Evolutionary conservation across 2,888 invertebrate genomes (phyloP).

Genomic region (Zygothrica quintamaculata): DNA sequence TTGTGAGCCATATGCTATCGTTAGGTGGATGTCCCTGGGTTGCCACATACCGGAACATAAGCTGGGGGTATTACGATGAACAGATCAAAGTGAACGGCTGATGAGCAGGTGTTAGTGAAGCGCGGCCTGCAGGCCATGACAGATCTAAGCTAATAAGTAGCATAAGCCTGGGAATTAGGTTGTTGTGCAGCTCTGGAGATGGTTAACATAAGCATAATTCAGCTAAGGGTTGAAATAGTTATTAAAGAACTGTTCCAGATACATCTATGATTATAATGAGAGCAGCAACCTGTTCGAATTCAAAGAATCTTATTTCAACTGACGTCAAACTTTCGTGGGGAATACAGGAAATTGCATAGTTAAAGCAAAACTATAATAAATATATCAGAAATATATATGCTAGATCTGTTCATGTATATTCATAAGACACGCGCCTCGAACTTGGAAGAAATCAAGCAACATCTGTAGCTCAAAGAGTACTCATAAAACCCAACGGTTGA

Average conservation of each 20-base stretch:
- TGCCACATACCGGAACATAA: constrained; percentile 39
- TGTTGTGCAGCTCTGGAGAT: constrained; percentile 17
- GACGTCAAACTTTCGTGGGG: too few relatives aligned
- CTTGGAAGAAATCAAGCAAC: constrained; percentile 58
- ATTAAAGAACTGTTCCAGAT: not conserved
- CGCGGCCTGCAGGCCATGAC: constrained; percentile 36
- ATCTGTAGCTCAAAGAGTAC: constrained; percentile 55
- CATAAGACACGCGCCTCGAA: constrained; percentile 25
- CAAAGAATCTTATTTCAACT: too few relatives aligned
- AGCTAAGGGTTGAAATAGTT: constrained; percentile 20
- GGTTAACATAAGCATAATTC: constrained; percentile 11
- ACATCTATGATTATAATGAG: too few relatives aligned
- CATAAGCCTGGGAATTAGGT: constrained; percentile 41
- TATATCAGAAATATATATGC: too few relatives aligned
- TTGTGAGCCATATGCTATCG: constrained; percentile 57
- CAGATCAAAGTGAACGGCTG: constrained; percentile 69
- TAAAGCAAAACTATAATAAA: too few relatives aligned
- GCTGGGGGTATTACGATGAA: constrained; percentile 35
- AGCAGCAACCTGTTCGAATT: too few relatives aligned
- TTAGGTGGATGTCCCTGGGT: constrained; percentile 1
- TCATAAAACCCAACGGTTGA: constrained; percentile 43
- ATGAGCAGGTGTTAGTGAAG: constrained; percentile 55
- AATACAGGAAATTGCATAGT: too few relatives aligned
- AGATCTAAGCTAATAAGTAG: constrained; percentile 63
- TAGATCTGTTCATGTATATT: constrained; percentile 60